These are phyloP conservation scores for Augochlorella aurata DNA, from an alignment of 2,888 invertebrate species.

Conservation along the genomic window DNA sequence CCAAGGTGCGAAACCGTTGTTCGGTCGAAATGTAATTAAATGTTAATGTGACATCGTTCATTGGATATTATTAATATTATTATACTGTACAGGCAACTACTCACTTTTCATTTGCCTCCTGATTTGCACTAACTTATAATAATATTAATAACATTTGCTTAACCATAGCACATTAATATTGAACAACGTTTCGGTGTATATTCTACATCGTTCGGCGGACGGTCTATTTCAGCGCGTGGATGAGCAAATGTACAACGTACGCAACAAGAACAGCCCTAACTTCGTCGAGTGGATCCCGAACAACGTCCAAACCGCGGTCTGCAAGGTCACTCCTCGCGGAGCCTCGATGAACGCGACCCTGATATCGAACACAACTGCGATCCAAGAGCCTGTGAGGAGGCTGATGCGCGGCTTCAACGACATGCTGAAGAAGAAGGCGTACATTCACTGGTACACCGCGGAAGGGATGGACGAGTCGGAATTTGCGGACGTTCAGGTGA, in stretches of 20 bases:
- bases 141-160: no score
- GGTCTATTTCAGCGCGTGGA: slow-evolving; percentile 82
- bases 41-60: no score
- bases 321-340: slow-evolving; percentile 89
- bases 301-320: slow-evolving; percentile 90
- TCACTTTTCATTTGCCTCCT: no score
- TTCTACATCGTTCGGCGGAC: neutral
- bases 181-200: no score
- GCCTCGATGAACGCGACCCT: slow-evolving; percentile 94
- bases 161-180: no score
- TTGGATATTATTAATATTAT: no score
- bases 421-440: slow-evolving; percentile 96
- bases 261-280: slow-evolving; percentile 85
- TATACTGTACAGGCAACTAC: no score
- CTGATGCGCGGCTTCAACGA: slow-evolving; percentile 91
- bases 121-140: no score
- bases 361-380: slow-evolving; percentile 92
- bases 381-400: slow-evolving; percentile 93
- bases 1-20: slow-evolving; percentile 49
- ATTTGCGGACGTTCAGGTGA: slow-evolving; percentile 96
- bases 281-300: slow-evolving; percentile 90
- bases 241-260: slow-evolving; percentile 87
- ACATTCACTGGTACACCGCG: slow-evolving; percentile 97
- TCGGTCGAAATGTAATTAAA: neutral
- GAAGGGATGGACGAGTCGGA: slow-evolving; percentile 99